Evolutionary conservation across 2,888 invertebrate genomes (phyloP).

Genomic region (Scaptomyza cyrtandrae): DNA sequence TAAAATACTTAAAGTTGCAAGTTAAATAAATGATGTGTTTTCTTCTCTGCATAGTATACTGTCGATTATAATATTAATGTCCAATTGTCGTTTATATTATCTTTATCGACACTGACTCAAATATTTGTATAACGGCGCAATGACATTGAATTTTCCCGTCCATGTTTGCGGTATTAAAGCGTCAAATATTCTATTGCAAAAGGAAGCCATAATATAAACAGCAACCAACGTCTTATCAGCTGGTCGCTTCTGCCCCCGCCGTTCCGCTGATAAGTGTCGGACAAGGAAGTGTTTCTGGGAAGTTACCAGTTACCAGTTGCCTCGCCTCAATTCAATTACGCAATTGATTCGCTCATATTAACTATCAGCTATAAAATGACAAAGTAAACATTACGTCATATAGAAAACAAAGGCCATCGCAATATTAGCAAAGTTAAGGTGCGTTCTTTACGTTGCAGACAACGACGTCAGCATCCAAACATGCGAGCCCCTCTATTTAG

Average conservation of each 20-base stretch:
- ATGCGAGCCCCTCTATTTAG: slow-evolving; percentile 49
- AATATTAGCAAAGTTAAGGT: slow-evolving; percentile 44
- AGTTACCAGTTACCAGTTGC: slow-evolving; percentile 37
- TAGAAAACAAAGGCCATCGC: slow-evolving; percentile 1
- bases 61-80: too few species aligned
- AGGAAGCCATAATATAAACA: slow-evolving; percentile 53
- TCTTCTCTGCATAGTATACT: too few species aligned
- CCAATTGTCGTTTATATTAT: too few species aligned
- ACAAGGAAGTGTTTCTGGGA: not conserved
- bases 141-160: not conserved
- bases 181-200: slow-evolving; percentile 23
- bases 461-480: slow-evolving; percentile 41
- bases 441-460: slow-evolving; percentile 42
- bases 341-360: slow-evolving; percentile 45
- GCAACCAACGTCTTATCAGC: slow-evolving; percentile 34
- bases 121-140: too few species aligned
- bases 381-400: slow-evolving; percentile 38
- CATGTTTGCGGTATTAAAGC: not conserved
- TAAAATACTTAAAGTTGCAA: too few species aligned
- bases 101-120: not conserved
- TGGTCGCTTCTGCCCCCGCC: slow-evolving; percentile 13
- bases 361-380: slow-evolving; percentile 29
- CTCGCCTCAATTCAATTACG: slow-evolving; percentile 39
- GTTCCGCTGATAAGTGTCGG: slow-evolving; percentile 39
- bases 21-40: too few species aligned